Evolutionary conservation across 2,888 invertebrate genomes (phyloP), one percentile per base, ranked within the genome.

Genomic region (Colostygia pectinataria): DNA sequence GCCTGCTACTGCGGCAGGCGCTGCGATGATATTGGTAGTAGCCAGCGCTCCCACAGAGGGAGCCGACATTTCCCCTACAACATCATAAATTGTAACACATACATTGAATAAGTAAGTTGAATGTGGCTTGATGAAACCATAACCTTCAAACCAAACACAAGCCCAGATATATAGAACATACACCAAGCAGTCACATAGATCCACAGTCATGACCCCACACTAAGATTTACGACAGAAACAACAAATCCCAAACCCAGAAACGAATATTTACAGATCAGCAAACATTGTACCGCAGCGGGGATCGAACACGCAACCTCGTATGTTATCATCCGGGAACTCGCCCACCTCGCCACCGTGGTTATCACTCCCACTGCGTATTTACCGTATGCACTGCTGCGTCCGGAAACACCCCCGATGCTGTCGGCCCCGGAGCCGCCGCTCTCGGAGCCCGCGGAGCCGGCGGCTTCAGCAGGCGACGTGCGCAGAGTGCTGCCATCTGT

Each of bases 371-470:
- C n/a, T n/a, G n/a, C 9, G 27, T 39, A 50, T 31, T 70, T 57
- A 66, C 97, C 98, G 75, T 98, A 98, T 1, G 96, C 96, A 65
- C 97, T 97, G 86, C 97, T 98, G 28, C 97, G 92, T 4, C 97
- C 98, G n/a, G 97, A 97, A 6, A 96, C 97, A n/a, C 97, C 97
- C 13, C 96, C 96, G 66, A 97, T 96, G 71, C 97, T 97, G 74
- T 98, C 98, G 15, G 96, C 96, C 18, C 95, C 97, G 70, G 97
- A 97, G 48, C 96, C 97, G 23, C 97, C 97, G 80, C 97, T 97
- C 76, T 98, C 98, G 7, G 96, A 96, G 43, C 96, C 96, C 7
- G 93, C 94, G 1, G 88, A 88, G 42, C 88, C 89, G 18, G 84
- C 82, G 1, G 82, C 72, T 49, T 89, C 90, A 0, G 87, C 85